Evolutionary conservation across 2,797 vertebrate genomes (phyloP), one percentile per base, ranked within the genome.

Genomic region (Rachycentron canadum): DNA sequence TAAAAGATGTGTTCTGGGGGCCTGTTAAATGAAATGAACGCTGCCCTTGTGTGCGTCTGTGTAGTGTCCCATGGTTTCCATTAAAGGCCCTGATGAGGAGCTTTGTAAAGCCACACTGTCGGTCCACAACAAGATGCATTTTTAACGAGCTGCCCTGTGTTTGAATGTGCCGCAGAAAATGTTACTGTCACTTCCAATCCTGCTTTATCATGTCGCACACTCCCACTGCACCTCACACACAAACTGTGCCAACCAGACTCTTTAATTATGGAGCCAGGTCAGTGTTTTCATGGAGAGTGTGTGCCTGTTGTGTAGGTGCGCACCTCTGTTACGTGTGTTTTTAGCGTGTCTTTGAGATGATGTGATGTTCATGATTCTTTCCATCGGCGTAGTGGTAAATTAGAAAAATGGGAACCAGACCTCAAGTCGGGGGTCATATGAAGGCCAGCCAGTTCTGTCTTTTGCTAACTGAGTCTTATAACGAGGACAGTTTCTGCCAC

Each of bases 121-220:
- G 67, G 43, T 76, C 69, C 85, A 89, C 64, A 92, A 89, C 67
- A 73, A 86, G 80, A 89, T 93, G 75, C 79, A 93, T 91, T 86
- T 92, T 93, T 92, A 88, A 93, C 81, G 69, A 90, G 88, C 67
- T 70, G 9, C 69, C 50, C 55, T 76, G 79, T 91, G 84, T 92
- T 73, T 83, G 75, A 91, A 90, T 82, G 76, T 67, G 55, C 66
- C 58, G 62, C 67, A 79, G 73, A 88, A 90, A 87, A 87, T 86
- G 89, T 81, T 79, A 41, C 89, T 90, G 93, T 93, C 93, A 92
- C 89, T 90, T 93, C 78, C 75, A 79, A 82, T 93, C 56, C 65
- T 49, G 45, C 81, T 71, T 89, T 83, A 89, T 84, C 56, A 53
- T 11, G 8, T 70, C 76, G 78, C 40, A 61, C 56, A 43, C 64